phyloP scores from a whole-genome alignment of 2,113 vertebrate genomes.

The Oryctolagus cuniculus region DNA sequence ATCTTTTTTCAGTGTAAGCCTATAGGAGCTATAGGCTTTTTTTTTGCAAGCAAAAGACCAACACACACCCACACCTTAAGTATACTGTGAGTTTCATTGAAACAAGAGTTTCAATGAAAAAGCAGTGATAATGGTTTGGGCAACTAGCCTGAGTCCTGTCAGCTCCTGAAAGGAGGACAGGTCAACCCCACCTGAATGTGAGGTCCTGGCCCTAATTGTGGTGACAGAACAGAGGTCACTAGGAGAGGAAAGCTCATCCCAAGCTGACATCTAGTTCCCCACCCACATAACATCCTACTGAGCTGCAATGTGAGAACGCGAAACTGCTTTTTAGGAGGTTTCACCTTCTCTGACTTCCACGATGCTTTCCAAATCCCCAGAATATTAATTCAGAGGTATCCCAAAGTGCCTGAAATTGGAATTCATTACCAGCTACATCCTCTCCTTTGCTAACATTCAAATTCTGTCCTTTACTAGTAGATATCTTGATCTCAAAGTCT shows the following conservation, averaged over 20 bases:
- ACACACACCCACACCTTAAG: no score
- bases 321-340: slow-evolving; percentile 67
- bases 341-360: slow-evolving; percentile 67
- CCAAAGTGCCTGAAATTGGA: background rate
- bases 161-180: no score
- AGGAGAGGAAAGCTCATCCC: background rate
- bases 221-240: background rate
- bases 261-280: background rate
- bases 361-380: slow-evolving; percentile 69
- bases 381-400: background rate
- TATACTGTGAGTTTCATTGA: no score
- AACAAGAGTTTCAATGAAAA: no score
- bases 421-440: background rate
- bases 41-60: no score
- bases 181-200: no score
- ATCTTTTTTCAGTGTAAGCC: background rate
- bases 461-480: background rate
- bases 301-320: slow-evolving; percentile 23
- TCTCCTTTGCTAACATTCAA: background rate
- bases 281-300: slow-evolving; percentile 73
- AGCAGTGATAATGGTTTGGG: no score
- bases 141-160: no score
- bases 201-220: no score
- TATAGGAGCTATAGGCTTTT: background rate
- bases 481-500: background rate